Evolutionary conservation across 2,888 invertebrate genomes (phyloP), one percentile per base, ranked within the genome.

Genomic region (Pseudolycoriella hygida): DNA sequence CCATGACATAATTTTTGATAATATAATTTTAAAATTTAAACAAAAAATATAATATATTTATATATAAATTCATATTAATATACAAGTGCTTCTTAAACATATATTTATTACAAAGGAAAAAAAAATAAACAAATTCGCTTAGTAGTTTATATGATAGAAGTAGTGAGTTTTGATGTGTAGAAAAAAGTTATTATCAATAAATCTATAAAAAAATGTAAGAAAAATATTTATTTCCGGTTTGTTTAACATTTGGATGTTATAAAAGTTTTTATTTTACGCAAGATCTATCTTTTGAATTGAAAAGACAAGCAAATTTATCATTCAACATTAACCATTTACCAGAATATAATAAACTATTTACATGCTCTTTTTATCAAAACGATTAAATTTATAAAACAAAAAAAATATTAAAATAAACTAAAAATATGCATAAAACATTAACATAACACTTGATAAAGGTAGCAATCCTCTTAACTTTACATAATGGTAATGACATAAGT

Each of bases 31-130:
- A 12, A 34, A 14, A 34, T 34, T 34, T 34, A 14, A 12, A 34
- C 5, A 34, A 34, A 34, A 34, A 3, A 34, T 14, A 34, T 4
- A 39, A 39, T 39, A 39, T 39, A 39, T 39, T 39, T 39, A 39
- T 39, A 39, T 39, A 39, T 39, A 39, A 39, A 39, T 39, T 39
- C 39, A 39, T 39, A 39, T 39, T 37, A 39, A 39, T 39, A 39
- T 39, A 39, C 39, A 39, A 39, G 39, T 39, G 39, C 39, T 39
- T 39, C 39, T 39, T 39, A 39, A 39, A 39, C 25, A 17, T 39
- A 39, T 17, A 39, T 39, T 17, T 39, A 39, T 39, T 25, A 25
- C 25, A 37, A 37, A 37, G 17, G 17, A 39, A 39, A 14, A 39
- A n/a, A n/a, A 39, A 39, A 39, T 17, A 39, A 37, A 37, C n/a